A percentile compares a stretch with the other conserved stretches of the same genome.
These are phyloP conservation scores for Strigamia crassipes DNA, from an alignment of 2,888 invertebrate species.

Conservation along the genomic window DNA sequence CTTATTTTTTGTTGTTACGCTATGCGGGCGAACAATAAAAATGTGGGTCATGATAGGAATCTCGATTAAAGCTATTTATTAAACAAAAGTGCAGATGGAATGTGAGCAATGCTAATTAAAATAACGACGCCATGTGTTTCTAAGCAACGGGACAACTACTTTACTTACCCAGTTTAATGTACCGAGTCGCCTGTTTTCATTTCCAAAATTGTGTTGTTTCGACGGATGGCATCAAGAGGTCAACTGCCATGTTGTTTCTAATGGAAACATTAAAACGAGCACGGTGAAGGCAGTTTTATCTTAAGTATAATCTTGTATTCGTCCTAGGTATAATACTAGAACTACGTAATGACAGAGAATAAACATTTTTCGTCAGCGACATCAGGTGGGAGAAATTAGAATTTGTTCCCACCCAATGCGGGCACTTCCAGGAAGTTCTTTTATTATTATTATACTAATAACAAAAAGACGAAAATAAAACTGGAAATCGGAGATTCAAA, in stretches of 20 bases:
- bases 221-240: background rate
- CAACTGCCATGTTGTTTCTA: background rate
- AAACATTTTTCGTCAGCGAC: background rate
- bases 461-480: too few relatives aligned
- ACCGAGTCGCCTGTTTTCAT: background rate
- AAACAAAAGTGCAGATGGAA: background rate
- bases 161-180: background rate
- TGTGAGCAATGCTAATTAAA: slow-evolving; percentile 11
- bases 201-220: background rate
- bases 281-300: background rate
- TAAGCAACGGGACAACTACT: slow-evolving; percentile 12
- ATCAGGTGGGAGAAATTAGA: background rate
- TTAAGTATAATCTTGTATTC: background rate
- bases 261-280: background rate
- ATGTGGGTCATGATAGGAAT: too few relatives aligned
- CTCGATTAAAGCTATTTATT: background rate
- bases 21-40: too few relatives aligned
- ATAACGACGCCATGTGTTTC: slow-evolving; percentile 30
- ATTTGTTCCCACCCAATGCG: background rate
- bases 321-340: too few relatives aligned
- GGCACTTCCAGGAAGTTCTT: background rate
- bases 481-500: too few relatives aligned
- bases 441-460: background rate
- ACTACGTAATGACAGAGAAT: background rate
- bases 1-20: too few relatives aligned